phyloP scores from a whole-genome alignment of 2,113 vertebrate genomes.

The Pandion haliaetus region DNA sequence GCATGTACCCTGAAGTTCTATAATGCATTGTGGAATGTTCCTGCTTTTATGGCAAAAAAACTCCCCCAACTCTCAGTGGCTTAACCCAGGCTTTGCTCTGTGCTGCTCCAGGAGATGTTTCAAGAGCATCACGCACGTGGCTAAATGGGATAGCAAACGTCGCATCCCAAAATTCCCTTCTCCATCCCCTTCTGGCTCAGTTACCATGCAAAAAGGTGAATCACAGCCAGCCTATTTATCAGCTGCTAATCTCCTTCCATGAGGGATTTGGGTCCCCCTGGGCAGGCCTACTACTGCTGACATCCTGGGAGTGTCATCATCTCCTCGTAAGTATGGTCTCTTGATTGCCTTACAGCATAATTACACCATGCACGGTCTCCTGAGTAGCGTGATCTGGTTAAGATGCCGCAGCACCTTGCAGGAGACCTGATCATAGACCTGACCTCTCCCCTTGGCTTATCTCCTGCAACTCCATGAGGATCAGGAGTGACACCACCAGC shows the following conservation, averaged over 20 bases:
- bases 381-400: accelerated
- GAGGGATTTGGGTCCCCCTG: background rate
- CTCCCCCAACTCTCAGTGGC: too few species aligned
- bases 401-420: background rate
- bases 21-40: background rate
- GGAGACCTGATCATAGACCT: background rate
- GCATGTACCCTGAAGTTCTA: too few species aligned
- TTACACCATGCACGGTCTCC: accelerated
- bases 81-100: background rate
- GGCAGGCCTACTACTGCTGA: background rate
- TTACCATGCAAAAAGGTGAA: background rate
- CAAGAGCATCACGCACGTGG: background rate
- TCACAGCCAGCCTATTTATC: background rate
- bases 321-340: background rate
- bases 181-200: background rate
- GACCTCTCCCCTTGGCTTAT: background rate
- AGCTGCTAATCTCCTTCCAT: background rate
- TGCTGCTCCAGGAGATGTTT: background rate
- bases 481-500: background rate
- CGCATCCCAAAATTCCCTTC: background rate
- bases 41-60: background rate
- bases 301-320: background rate
- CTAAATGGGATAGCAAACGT: accelerated
- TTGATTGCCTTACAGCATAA: background rate
- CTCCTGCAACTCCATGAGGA: background rate